Percentiles rank a stretch among this genome's conserved stretches.
Evolutionary conservation across 2,113 vertebrate species (phyloP).

Genomic region (Grus americana): DNA sequence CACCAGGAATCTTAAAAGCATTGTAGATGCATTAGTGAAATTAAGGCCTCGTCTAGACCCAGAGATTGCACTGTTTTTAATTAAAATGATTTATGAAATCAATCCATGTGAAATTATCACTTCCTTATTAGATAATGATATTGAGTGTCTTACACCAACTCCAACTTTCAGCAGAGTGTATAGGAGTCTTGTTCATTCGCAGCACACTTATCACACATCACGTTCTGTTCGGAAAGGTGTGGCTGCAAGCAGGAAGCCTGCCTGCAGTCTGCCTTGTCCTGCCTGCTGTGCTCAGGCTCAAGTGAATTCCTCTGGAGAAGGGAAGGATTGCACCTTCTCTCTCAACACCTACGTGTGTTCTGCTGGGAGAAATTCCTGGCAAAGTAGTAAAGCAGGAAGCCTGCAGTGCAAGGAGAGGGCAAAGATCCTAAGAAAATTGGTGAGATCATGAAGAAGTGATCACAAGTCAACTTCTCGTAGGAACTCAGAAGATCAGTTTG

Average conservation of each 20-base stretch:
- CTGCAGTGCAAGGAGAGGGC: rapidly evolving
- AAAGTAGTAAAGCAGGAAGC: neutral
- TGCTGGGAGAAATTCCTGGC: neutral
- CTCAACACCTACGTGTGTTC: neutral
- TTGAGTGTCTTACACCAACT: neutral
- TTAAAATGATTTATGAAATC: neutral
- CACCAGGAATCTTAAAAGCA: neutral
- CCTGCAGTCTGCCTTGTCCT: neutral
- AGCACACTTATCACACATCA: neutral
- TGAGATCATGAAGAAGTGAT: neutral
- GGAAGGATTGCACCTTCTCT: neutral
- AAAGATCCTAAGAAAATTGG: neutral
- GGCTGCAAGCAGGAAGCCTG: neutral
- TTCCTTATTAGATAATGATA: neutral
- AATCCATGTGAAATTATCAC: neutral
- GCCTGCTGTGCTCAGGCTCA: neutral
- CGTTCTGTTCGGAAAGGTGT: neutral
- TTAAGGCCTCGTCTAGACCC: neutral
- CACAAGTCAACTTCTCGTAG: neutral
- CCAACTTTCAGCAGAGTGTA: neutral
- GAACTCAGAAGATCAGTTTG: neutral
- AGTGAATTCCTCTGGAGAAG: neutral
- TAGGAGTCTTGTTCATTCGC: neutral
- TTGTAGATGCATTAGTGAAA: neutral
- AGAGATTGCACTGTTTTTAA: neutral